A percentile compares a stretch with the other conserved stretches of the same genome.
Conservation (phyloP, 2,113 vertebrate genomes). For the Aegypius monachus region DNA sequence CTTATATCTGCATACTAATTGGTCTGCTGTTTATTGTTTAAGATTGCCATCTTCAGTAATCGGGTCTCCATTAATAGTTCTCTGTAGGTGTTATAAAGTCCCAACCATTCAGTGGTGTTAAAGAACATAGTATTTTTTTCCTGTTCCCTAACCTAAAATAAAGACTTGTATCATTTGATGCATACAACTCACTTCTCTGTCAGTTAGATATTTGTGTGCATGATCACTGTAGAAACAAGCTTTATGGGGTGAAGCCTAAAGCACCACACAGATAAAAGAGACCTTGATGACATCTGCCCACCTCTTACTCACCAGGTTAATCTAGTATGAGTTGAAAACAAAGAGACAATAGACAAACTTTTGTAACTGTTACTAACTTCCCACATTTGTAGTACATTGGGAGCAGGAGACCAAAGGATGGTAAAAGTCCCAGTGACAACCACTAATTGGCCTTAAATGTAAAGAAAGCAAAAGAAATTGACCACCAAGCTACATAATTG, state of each 20-base stretch:
- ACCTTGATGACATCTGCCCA: neutral
- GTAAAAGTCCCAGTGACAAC: neutral
- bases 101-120: neutral
- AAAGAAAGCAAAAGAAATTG: neutral
- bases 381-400: neutral
- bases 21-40: neutral
- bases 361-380: neutral
- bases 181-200: neutral
- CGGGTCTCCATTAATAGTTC: neutral
- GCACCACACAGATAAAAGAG: neutral
- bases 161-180: neutral
- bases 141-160: neutral
- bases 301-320: neutral
- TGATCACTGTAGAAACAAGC: neutral
- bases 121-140: neutral
- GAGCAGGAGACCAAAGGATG: neutral
- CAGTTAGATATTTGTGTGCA: neutral
- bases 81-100: neutral
- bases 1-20: neutral
- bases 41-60: neutral
- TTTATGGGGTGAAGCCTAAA: neutral
- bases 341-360: neutral
- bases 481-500: neutral
- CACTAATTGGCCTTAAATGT: neutral
- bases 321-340: neutral